Evolutionary conservation across 2,888 invertebrate genomes (phyloP).

Genomic region (Teinopalpus imperialis): DNA sequence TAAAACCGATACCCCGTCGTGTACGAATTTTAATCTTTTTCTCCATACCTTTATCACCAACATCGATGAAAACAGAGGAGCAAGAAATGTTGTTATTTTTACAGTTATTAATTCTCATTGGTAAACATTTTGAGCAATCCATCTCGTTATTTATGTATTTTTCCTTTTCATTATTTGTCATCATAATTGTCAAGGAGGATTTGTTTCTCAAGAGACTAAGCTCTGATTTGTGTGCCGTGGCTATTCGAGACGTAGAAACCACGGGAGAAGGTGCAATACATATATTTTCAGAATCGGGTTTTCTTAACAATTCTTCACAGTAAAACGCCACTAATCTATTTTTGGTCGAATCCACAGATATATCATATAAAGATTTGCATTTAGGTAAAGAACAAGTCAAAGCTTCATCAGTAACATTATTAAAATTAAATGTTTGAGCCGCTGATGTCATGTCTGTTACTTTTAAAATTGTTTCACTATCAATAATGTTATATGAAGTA

Average conservation of each 20-base stretch:
- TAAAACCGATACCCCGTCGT: constrained; percentile 40
- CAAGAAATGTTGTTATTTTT: constrained; percentile 21
- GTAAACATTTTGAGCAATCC: constrained; percentile 21
- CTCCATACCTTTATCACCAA: constrained; percentile 28
- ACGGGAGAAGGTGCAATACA: constrained; percentile 1
- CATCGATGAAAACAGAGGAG: constrained; percentile 33
- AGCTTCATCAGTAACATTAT: constrained; percentile 32
- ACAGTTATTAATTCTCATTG: constrained; percentile 27
- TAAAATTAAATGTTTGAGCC: constrained; percentile 34
- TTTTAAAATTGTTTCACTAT: constrained; percentile 63
- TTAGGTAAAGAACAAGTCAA: constrained; percentile 40
- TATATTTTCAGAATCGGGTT: constrained; percentile 18
- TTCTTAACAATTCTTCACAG: constrained; percentile 37
- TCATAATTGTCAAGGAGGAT: not conserved
- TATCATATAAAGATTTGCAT: constrained; percentile 48
- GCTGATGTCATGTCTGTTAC: constrained; percentile 68
- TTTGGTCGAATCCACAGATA: constrained; percentile 37
- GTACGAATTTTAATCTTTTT: constrained; percentile 31
- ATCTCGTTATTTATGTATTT: constrained; percentile 2
- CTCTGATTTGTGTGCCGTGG: not conserved
- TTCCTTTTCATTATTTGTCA: constrained; percentile 2
- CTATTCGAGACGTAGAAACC: not conserved
- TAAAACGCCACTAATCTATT: constrained; percentile 46
- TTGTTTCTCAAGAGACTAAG: not conserved
- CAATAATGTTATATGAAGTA: constrained; percentile 61